Evolutionary conservation across 1,140 invertebrate genomes (phyloP), one percentile per base, ranked within the genome.

Genomic region (Hydropsyche tenuis): DNA sequence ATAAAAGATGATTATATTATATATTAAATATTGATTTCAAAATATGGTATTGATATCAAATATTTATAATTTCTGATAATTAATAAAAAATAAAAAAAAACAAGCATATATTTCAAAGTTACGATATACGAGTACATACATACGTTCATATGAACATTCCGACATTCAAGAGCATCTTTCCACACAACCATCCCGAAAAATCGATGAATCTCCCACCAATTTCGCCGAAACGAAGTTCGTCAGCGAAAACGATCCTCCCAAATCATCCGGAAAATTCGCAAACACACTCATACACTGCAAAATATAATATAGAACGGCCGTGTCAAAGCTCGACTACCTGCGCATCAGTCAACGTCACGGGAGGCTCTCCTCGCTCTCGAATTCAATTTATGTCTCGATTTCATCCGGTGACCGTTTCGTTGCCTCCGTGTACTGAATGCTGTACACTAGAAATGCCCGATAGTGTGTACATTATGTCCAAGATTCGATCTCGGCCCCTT

Each of bases 371-470:
- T 60, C 23, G 18, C 56, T 60, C 23, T 60, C 56, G 56, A 60
- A 60, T 60, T 27, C 56, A 60, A 60, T 60, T 60, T 60, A 60
- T 60, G 56, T 60, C 56, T 60, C 56, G 7, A 60, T 60, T 25
- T 60, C 56, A 14, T 48, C 9, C 48, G 16, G 48, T 53, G 48
- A 20, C 48, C 48, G 20, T 53, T 53, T 53, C 48, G 18, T 53
- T 53, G 48, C n/a, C 16, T 16, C 48, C 22, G 4, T 56, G 51
- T 23, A 9, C 51, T 22, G 4, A 48, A 6, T 48, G 45, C 4
- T 48, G 30, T 37, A 37, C 30, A n/a, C 30, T 9, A 37, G 30
- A 37, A 37, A 37, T 37, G 30, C n/a, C n/a, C n/a, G n/a, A n/a
- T n/a, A n/a, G n/a, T 37, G 30, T 37, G 30, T 37, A 37, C 46